These are phyloP conservation scores for Leptodactylus fuscus DNA, from an alignment of 2,113 vertebrate genomes.

Conservation along the genomic window DNA sequence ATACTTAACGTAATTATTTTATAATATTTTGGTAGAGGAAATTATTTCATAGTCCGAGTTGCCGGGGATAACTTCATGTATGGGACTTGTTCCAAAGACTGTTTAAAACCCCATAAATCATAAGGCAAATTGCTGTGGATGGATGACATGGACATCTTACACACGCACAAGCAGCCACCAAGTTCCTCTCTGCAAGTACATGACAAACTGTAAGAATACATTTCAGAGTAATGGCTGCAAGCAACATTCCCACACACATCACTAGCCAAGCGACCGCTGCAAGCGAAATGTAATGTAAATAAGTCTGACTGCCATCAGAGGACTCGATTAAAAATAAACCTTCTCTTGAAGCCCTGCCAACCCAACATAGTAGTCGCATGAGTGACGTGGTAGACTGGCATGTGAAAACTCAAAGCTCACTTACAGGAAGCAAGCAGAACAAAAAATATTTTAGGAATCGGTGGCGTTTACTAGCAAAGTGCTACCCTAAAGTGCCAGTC, in stretches of 20 bases:
- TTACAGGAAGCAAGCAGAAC: conserved; percentile 3
- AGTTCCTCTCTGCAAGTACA: not conserved
- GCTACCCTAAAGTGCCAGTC: too few relatives aligned
- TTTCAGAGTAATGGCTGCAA: conserved; percentile 40
- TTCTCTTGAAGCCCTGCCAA: conserved; percentile 42
- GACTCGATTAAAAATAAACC: conserved; percentile 43
- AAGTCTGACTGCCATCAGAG: conserved; percentile 46
- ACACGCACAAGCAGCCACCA: conserved; percentile 35
- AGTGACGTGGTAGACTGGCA: conserved; percentile 33
- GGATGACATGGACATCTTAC: not conserved
- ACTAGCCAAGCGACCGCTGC: conserved; percentile 42
- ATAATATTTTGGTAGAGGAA: too few relatives aligned
- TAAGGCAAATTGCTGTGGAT: too few relatives aligned
- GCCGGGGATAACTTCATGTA: not conserved
- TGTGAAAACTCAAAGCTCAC: conserved; percentile 17
- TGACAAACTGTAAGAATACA: conserved; percentile 23
- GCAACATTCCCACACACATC: conserved; percentile 48
- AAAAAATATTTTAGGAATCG: not conserved
- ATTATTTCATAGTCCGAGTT: too few relatives aligned
- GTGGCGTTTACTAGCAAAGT: not conserved
- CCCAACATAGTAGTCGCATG: conserved; percentile 16
- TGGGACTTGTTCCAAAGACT: not conserved
- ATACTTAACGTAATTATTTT: too few relatives aligned
- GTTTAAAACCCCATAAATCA: not conserved
- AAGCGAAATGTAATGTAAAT: conserved; percentile 45